Base-by-base conservation (phyloP, 2,113 vertebrate genomes). In the Notiomystis cincta region DNA sequence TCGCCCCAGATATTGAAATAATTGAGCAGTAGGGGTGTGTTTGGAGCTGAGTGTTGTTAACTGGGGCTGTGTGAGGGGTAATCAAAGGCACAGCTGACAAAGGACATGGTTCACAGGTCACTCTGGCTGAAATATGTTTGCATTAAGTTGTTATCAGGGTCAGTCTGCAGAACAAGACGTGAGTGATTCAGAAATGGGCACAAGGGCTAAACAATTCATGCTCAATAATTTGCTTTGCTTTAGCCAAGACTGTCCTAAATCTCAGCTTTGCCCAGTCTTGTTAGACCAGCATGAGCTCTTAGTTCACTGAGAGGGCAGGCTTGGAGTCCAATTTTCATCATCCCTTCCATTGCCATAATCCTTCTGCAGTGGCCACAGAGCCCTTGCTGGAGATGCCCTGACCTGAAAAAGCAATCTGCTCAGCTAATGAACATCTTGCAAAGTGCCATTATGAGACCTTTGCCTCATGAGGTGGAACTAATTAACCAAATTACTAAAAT, bases 401-500 rank as follows among this genome's bases (percentile, higher is more conserved):
- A 92, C 79, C 83, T 75, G 76, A 57, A 57, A 89, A 92, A 85
- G 53, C 48, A 94, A 91, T 91, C 91, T 95, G 76, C 70, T 57
- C 60, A 62, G 85, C 76, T 91, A 89, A 96, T 93, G 83, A 95
- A 70, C 56, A 93, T 76, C 64, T 79, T 79, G 81, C 51, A 91
- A 92, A 73, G 57, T 60, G 61, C 73, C 78, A 56, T 85, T 86
- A 77, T 42, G 47, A 82, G 92, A 90, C 87, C 82, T 92, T 96
- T 66, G 66, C 54, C 93, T 87, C 48, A 70, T 87, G 91, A 97
- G 71, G 75, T 91, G 54, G 70, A 93, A 94, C 82, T 93, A 95
- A 96, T 92, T 94, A 95, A 87, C 79, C 54, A 58, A 96, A 97
- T 87, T 44, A 73, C 77, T 86, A 89, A 94, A 95, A 79, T 95